A percentile compares a stretch with the other conserved stretches of the same genome.
Conservation (phyloP, 2,113 vertebrate genomes). For the Xenotilapia leptura region DNA sequence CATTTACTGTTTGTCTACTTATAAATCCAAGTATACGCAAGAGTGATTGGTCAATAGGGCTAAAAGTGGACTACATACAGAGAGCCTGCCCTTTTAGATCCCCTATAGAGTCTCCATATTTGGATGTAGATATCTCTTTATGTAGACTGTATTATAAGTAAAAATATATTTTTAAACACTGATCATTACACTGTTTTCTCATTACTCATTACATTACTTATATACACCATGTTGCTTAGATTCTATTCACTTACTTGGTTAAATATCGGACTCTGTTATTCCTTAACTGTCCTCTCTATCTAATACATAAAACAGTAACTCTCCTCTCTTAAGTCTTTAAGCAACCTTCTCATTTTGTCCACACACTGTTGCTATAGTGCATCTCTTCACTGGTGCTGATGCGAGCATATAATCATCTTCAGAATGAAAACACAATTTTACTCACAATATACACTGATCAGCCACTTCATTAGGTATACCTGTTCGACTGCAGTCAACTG, state of each 20-base stretch:
- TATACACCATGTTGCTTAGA: not conserved
- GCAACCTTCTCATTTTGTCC: not conserved
- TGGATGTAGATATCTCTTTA: not conserved
- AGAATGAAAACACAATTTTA: not conserved
- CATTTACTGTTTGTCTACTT: not conserved
- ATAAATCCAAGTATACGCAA: not conserved
- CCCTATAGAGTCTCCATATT: not conserved
- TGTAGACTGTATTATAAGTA: not conserved
- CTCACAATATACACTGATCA: not conserved
- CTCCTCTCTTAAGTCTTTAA: not conserved
- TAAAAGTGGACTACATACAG: not conserved
- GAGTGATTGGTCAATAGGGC: not conserved
- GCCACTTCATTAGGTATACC: not conserved
- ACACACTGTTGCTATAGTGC: not conserved
- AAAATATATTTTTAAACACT: not conserved
- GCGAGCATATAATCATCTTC: not conserved
- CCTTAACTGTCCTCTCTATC: not conserved
- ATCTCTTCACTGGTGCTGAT: not conserved
- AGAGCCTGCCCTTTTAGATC: not conserved
- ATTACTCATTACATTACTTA: not conserved
- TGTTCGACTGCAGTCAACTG: not conserved
- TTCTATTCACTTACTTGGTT: not conserved
- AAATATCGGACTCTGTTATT: not conserved
- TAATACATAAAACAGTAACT: not conserved
- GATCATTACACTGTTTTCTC: not conserved